These are phyloP conservation scores for Phyllotreta cruciferae DNA, from an alignment of 2,888 invertebrate species.

Conservation along the genomic window DNA sequence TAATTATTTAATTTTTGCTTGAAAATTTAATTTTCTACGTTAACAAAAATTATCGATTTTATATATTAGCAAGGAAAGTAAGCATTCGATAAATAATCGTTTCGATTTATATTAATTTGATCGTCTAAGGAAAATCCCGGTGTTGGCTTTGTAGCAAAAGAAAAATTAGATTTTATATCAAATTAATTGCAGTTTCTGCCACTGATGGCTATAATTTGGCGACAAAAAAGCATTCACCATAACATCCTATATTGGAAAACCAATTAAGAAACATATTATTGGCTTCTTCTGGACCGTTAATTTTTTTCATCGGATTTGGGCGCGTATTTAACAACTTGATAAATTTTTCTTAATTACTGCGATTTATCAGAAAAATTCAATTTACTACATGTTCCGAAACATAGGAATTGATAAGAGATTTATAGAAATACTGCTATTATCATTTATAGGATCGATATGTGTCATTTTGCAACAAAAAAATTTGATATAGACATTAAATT, in stretches of 20 bases:
- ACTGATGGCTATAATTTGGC: slow-evolving; percentile 35
- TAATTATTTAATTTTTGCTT: too few relatives aligned
- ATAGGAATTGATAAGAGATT: neutral
- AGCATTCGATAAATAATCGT: too few relatives aligned
- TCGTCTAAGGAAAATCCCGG: slow-evolving; percentile 3
- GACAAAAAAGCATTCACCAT: slow-evolving; percentile 33
- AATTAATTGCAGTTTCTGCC: slow-evolving; percentile 39
- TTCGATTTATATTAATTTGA: too few relatives aligned
- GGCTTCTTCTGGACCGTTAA: slow-evolving; percentile 49
- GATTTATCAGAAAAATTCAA: slow-evolving; percentile 41
- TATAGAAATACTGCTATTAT: neutral
- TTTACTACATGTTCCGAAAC: slow-evolving; percentile 3
- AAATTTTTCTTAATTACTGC: slow-evolving; percentile 44
- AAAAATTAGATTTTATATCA: slow-evolving; percentile 33
- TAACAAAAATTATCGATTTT: too few relatives aligned
- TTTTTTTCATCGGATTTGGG: slow-evolving; percentile 44
- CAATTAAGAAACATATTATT: slow-evolving; percentile 44
- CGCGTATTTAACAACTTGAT: slow-evolving; percentile 44
- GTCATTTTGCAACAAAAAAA: too few relatives aligned
- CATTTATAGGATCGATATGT: too few relatives aligned
- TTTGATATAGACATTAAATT: too few relatives aligned
- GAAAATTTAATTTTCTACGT: too few relatives aligned
- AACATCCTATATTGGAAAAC: slow-evolving; percentile 37
- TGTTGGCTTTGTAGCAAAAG: slow-evolving; percentile 20
- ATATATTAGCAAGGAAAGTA: too few relatives aligned